Conservation (phyloP, 2,888 invertebrate genomes). For the Cyaniris semiargus region DNA sequence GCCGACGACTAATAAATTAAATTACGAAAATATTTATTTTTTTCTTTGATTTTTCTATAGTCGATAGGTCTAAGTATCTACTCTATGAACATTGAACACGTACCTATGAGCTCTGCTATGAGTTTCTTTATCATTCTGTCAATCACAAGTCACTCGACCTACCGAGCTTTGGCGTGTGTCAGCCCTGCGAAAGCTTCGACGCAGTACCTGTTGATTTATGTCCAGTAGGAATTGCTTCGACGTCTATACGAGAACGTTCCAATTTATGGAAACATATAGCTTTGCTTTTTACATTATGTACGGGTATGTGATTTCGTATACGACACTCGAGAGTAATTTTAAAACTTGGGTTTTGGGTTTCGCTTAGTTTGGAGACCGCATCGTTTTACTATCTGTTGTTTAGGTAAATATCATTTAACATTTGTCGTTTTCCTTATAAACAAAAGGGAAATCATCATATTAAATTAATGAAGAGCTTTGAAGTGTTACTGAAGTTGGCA, state of each 20-base stretch:
- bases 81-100: too few relatives aligned
- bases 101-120: not conserved
- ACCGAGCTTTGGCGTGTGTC: not conserved
- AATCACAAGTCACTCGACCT: not conserved
- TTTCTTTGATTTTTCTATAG: too few relatives aligned
- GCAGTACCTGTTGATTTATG: conserved; percentile 30
- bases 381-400: too few relatives aligned
- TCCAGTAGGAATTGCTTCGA: conserved; percentile 22
- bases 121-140: not conserved
- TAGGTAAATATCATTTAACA: too few relatives aligned
- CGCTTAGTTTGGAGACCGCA: not conserved
- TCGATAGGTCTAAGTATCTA: too few relatives aligned
- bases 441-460: too few relatives aligned
- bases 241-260: conserved; percentile 18
- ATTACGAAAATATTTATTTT: too few relatives aligned
- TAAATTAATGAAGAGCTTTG: too few relatives aligned
- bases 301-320: not conserved
- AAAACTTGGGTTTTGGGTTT: not conserved
- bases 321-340: not conserved
- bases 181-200: conserved; percentile 11
- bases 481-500: too few relatives aligned
- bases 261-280: conserved; percentile 18
- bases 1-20: too few relatives aligned
- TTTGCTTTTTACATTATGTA: not conserved
- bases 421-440: too few relatives aligned